Base-by-base conservation (phyloP, 2,113 vertebrate species). In the Hypomesus transpacificus region DNA sequence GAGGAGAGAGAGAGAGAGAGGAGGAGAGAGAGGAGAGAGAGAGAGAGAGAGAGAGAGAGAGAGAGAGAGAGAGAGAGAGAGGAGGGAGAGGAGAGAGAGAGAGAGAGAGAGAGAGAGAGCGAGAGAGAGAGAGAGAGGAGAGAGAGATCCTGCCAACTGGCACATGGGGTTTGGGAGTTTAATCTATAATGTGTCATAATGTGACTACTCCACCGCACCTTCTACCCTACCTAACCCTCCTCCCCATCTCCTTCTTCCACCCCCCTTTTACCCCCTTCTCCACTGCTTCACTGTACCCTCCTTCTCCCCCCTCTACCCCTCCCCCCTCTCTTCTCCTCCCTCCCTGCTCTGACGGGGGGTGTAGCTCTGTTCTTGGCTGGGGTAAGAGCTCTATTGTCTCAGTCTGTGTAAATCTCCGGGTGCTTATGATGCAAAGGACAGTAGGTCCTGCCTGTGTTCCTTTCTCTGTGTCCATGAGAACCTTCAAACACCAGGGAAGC, bases 131-230 rank as follows among this genome's bases (percentile, higher is more conserved):
- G 7, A n/a, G 16, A 18, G 20, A 28, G 66, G 22, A 56, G 60
- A 51, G 20, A 57, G 46, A 39, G 20, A 54, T 21, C 8, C 64
- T 74, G 80, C 75, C 79, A 82, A 73, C 66, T 79, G 78, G 80
- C 73, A 57, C 31, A 34, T 8, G 22, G 9, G 57, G 79, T 80
- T 39, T 66, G 76, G 79, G 76, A 70, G 64, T 53, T 22, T 67
- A 18, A 63, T 56, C 34, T 77, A 70, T 78, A 73, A 80, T 61
- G 68, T 80, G 78, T 80, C 83, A 73, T n/a, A n/a, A n/a, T n/a
- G n/a, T n/a, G n/a, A n/a, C 66, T 34, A 26, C 50, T 22, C 13
- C 24, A 39, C 16, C 39, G 22, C 63, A 66, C 63, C 31, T 31
- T 39, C n/a, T 54, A 26, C 17, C n/a, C n/a, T n/a, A n/a, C n/a